Evolutionary conservation across 2,113 vertebrate species (phyloP), one percentile per base, ranked within the genome.

Genomic region (Gopherus evgoodei): DNA sequence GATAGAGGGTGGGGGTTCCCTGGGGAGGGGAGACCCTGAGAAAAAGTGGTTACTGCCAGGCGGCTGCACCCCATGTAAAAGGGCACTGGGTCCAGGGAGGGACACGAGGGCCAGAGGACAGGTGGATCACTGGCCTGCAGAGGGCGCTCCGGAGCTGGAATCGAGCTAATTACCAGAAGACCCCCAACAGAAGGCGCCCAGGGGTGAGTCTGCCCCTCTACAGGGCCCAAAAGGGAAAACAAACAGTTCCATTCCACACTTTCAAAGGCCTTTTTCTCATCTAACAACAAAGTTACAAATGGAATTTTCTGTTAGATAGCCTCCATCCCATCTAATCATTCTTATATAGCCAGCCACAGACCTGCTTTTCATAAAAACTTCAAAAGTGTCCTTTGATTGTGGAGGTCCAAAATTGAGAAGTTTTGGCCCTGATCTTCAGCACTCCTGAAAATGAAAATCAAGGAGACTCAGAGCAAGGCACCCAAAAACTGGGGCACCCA

Each of bases 251-350:
- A 95, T 94, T 93, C 91, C 92, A 6, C 82, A 44, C 91, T 42
- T 95, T 89, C 87, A 92, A 92, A 95, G 82, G 84, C 89, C 79
- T 95, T 96, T 95, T 93, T 3, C 84, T 95, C 82, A 81, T 86
- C 80, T 90, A 35, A 56, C 89, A 42, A 25, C 42, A 24, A 76
- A 76, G 10, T 78, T 47, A 47, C 75, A 27, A 44, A 29, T 47
- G 13, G 24, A 78, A 76, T 75, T 75, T 44, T 76, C 65, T 76
- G 38, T 47, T 14, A 44, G 42, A 44, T 25, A 76, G 11, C 21
- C 5, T 76, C 38, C 21, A 44, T 24, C 24, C 38, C 21, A 44
- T 4, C 24, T 76, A 76, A 44, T 69, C 42, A 44, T 27, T 76
- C 6, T 76, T 76, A 76, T 47, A 27, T 47, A 29, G 42, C 44